Evolutionary conservation across 2,888 invertebrate species (phyloP).

Genomic region (Atethmia centrago): DNA sequence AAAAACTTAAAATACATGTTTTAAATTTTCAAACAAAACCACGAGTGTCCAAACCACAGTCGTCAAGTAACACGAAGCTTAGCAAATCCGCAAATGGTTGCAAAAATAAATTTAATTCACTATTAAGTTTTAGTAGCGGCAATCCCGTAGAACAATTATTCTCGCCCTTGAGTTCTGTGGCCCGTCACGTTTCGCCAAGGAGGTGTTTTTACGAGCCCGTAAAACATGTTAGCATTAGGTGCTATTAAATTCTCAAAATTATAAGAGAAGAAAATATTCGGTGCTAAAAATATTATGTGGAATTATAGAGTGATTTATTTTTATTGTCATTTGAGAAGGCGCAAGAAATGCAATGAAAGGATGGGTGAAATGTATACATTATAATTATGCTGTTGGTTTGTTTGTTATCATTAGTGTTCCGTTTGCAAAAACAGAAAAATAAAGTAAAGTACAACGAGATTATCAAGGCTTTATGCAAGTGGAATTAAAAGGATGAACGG

Average conservation of each 20-base stretch:
- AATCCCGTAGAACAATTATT: slow-evolving; percentile 71
- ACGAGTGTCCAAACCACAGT: slow-evolving; percentile 4
- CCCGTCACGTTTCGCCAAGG: slow-evolving; percentile 55
- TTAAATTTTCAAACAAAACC: neutral
- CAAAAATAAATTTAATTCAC: slow-evolving; percentile 74
- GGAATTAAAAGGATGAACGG: slow-evolving; percentile 19
- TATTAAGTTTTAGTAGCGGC: slow-evolving; percentile 71
- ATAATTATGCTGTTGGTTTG: neutral
- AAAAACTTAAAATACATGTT: neutral
- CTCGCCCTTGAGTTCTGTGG: slow-evolving; percentile 64
- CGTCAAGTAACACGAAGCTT: slow-evolving; percentile 41
- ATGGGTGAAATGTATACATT: neutral
- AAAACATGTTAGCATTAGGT: slow-evolving; percentile 65
- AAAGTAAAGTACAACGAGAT: slow-evolving; percentile 9
- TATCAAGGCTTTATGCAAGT: slow-evolving; percentile 18
- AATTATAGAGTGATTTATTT: slow-evolving; percentile 46
- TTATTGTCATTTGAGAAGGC: slow-evolving; percentile 28
- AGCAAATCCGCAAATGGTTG: slow-evolving; percentile 61
- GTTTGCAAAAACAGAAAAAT: slow-evolving; percentile 9
- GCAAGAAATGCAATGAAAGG: neutral
- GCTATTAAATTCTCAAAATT: slow-evolving; percentile 60
- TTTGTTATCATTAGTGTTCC: neutral
- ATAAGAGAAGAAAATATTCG: slow-evolving; percentile 51
- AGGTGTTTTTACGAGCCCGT: slow-evolving; percentile 62
- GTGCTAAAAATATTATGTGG: slow-evolving; percentile 50